phyloP scores from a whole-genome alignment of 2,888 invertebrate species.

The Agonopterix subpropinquella region DNA sequence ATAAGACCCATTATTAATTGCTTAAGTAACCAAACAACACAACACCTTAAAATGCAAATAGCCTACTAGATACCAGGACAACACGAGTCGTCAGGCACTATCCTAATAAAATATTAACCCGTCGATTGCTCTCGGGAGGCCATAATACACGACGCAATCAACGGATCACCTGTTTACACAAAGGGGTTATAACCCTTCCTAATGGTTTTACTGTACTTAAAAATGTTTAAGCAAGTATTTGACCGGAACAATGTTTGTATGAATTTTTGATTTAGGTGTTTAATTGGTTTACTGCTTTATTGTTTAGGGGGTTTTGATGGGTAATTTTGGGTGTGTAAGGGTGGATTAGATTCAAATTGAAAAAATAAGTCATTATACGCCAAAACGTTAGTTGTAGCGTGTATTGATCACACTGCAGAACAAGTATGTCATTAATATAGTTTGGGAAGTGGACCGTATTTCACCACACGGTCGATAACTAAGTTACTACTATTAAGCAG shows the following conservation, averaged over 20 bases:
- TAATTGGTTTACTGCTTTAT: slow-evolving; percentile 7
- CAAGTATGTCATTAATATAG: no score
- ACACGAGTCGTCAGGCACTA: slow-evolving; percentile 10
- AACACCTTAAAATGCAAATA: slow-evolving; percentile 10
- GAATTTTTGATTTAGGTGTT: slow-evolving; percentile 11
- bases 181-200: slow-evolving; percentile 16
- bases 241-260: slow-evolving; percentile 10
- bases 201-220: slow-evolving; percentile 21
- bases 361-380: no score
- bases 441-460: no score
- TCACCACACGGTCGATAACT: no score
- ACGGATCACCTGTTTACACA: slow-evolving; percentile 16
- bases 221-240: slow-evolving; percentile 14
- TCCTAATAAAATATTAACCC: slow-evolving; percentile 31
- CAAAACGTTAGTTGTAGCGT: no score
- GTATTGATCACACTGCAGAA: no score
- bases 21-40: background rate
- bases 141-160: slow-evolving; percentile 14
- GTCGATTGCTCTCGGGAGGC: slow-evolving; percentile 28
- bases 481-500: no score
- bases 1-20: background rate
- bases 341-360: no score
- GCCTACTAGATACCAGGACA: slow-evolving; percentile 2
- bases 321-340: no score
- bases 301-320: background rate